A percentile compares a stretch with the other conserved stretches of the same genome.
These are phyloP conservation scores for Drosophila subquinaria DNA, from an alignment of 2,888 invertebrate genomes.

Conservation along the genomic window DNA sequence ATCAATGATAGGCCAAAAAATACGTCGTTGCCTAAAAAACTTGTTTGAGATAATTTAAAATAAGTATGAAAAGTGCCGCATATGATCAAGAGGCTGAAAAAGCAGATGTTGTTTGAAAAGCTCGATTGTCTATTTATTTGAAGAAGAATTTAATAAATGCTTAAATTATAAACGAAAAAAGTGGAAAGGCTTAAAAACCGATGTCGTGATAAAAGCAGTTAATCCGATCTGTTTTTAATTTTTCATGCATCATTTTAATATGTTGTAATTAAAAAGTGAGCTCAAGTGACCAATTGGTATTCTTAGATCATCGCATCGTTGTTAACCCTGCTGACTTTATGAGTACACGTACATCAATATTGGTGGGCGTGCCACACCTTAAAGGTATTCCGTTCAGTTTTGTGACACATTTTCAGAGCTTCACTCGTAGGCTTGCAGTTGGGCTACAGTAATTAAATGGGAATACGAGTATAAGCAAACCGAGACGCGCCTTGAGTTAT, in stretches of 20 bases:
- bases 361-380: conserved; percentile 30
- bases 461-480: conserved; percentile 10
- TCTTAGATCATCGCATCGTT: conserved; percentile 15
- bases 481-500: conserved; percentile 33
- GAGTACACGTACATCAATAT: background rate
- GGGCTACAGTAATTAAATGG: conserved; percentile 10
- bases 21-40: too few relatives aligned
- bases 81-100: too few relatives aligned
- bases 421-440: background rate
- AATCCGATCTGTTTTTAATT: too few relatives aligned
- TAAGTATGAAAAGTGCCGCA: too few relatives aligned
- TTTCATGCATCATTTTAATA: background rate
- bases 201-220: too few relatives aligned
- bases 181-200: too few relatives aligned
- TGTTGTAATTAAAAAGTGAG: conserved; percentile 2
- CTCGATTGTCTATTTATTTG: too few relatives aligned
- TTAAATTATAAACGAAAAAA: too few relatives aligned
- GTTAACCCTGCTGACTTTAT: background rate
- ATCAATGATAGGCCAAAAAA: too few relatives aligned
- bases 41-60: too few relatives aligned
- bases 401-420: conserved; percentile 12
- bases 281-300: background rate
- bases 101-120: too few relatives aligned
- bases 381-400: background rate
- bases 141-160: too few relatives aligned